Evolutionary conservation across 1,140 invertebrate genomes (phyloP).

Genomic region (Hydropsyche tenuis): DNA sequence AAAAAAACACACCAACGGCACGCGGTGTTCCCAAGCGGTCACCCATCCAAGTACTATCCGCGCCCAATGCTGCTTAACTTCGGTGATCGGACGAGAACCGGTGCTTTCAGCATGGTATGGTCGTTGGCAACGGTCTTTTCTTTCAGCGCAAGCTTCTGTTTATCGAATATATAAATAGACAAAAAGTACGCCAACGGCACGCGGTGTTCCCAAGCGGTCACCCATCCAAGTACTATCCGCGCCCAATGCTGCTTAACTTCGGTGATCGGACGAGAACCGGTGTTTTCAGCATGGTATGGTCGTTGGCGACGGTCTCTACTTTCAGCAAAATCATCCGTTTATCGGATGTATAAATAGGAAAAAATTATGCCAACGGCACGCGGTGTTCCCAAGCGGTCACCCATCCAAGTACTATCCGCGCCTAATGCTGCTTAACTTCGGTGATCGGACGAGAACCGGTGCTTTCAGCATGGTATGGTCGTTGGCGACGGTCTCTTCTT

Average conservation of each 20-base stretch:
- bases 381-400: conserved; percentile 45
- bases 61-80: conserved; percentile 50
- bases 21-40: conserved; percentile 50
- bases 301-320: too few species aligned
- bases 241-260: conserved; percentile 50
- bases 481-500: too few species aligned
- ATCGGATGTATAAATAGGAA: too few species aligned
- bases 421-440: conserved; percentile 47
- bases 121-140: conserved; percentile 47
- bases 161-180: too few species aligned
- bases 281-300: conserved; percentile 46
- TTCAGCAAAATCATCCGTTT: too few species aligned
- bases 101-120: conserved; percentile 48
- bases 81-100: conserved; percentile 50
- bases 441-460: conserved; percentile 50
- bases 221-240: conserved; percentile 48
- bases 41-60: conserved; percentile 50
- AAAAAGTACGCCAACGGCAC: conserved; percentile 48
- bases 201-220: conserved; percentile 49
- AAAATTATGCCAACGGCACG: conserved; percentile 43
- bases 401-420: conserved; percentile 43
- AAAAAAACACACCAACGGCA: too few species aligned
- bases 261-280: conserved; percentile 50
- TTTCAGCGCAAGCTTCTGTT: too few species aligned
- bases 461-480: conserved; percentile 26